Conservation (phyloP, 2,888 invertebrate species). For the Tinea pellionella region DNA sequence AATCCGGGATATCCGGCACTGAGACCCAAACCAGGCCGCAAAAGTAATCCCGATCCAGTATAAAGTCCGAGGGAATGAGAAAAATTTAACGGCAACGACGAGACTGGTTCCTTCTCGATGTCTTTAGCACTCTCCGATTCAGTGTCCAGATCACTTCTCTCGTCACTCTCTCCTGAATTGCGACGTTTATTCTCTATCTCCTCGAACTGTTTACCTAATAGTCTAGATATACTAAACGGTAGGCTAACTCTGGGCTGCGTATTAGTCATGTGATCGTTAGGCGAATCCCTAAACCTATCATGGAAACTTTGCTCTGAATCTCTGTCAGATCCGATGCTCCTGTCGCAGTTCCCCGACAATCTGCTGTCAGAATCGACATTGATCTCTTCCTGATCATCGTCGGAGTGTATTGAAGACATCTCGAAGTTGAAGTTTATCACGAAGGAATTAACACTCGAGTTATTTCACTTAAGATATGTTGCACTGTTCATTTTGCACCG, state of each 20-base stretch:
- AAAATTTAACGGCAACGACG: constrained; percentile 48
- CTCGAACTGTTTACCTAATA: constrained; percentile 81
- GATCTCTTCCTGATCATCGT: constrained; percentile 76
- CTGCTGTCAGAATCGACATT: constrained; percentile 76
- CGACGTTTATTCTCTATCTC: constrained; percentile 65
- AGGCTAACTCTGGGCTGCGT: constrained; percentile 69
- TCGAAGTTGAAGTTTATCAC: constrained; percentile 20
- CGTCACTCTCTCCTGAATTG: constrained; percentile 61
- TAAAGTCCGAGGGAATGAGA: constrained; percentile 54
- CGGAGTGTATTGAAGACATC: constrained; percentile 67
- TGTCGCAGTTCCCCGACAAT: constrained; percentile 62
- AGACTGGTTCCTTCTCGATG: constrained; percentile 42
- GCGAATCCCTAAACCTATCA: constrained; percentile 57
- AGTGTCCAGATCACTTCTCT: constrained; percentile 61
- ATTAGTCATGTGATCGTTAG: constrained; percentile 60
- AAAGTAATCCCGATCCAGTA: constrained; percentile 46
- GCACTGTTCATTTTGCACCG: neutral
- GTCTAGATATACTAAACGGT: constrained; percentile 85
- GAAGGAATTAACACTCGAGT: neutral
- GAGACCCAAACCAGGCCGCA: constrained; percentile 56
- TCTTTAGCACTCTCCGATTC: constrained; percentile 63
- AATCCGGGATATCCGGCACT: constrained; percentile 67
- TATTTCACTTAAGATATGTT: neutral
- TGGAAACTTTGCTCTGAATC: constrained; percentile 69
- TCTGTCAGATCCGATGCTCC: constrained; percentile 64